Evolutionary conservation across 1,140 invertebrate species (phyloP).

Genomic region (Vanessa tameamea): DNA sequence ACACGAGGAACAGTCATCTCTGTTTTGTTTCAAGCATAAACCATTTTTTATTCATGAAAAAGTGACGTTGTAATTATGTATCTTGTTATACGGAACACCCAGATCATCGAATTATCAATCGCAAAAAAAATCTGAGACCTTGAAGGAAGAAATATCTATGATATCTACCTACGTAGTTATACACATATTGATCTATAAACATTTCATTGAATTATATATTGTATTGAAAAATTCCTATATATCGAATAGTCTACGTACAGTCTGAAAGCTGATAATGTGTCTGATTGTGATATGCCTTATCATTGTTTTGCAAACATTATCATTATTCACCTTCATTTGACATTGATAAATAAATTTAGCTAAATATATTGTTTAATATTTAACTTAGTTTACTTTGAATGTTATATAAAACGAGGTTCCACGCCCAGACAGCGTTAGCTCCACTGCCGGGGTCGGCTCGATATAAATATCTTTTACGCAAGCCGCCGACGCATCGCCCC

Average conservation of each 20-base stretch:
- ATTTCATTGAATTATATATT: background rate
- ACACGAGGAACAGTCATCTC: no score
- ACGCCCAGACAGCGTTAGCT: conserved; percentile 29
- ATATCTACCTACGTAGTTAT: background rate
- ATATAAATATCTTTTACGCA: conserved; percentile 68
- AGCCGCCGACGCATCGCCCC: conserved; percentile 50
- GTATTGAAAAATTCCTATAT: background rate
- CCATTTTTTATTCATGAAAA: no score
- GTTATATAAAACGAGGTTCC: conserved; percentile 6
- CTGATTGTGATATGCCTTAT: conserved; percentile 14
- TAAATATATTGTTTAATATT: no score
- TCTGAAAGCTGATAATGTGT: conserved; percentile 25
- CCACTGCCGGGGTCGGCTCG: conserved; percentile 28
- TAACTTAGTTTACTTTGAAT: no score
- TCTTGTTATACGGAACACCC: no score
- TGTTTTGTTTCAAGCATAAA: no score
- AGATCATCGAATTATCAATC: no score
- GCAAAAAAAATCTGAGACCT: no score
- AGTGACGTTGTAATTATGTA: no score
- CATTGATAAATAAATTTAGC: conserved; percentile 1
- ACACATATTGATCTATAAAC: background rate
- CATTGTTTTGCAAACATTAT: conserved; percentile 24
- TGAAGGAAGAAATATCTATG: no score
- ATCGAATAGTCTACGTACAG: conserved; percentile 15
- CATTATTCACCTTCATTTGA: conserved; percentile 18